Evolutionary conservation across 1,140 invertebrate genomes (phyloP), one percentile per base, ranked within the genome.

Genomic region (Zaprionus kolodkinae): DNA sequence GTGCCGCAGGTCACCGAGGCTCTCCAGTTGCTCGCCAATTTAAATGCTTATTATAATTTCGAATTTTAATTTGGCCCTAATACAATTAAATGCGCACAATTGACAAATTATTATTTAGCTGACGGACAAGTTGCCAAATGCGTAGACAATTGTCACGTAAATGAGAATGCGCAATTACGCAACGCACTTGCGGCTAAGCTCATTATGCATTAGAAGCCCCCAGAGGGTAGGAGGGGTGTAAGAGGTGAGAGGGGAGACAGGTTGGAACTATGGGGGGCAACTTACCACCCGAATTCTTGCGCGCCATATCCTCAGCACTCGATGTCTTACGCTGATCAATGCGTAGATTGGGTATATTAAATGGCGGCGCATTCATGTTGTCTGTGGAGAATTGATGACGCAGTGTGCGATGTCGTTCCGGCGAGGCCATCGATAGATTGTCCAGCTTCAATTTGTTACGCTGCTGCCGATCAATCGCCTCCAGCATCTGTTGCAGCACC

Each of bases 401-500:
- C 50, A 97, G 92, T 0, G 95, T 94, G 27, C 96, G 94, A 87
- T 96, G 95, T n/a, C 96, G 93, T 72, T 97, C 96, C 3, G 96
- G 96, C 84, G 95, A 96, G 17, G 96, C 95, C 78, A 96, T 93
- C 5, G 95, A 95, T 38, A 96, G 93, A 91, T 96, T 96, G 89
- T 97, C 97, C 78, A 97, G 86, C 91, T 97, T 97, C 78, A 98
- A 93, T 92, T 97, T 97, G 90, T 96, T 97, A 17, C 96, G 94
- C 91, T 97, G 97, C 83, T 96, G 96, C 93, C 96, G 95, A 93
- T 99, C 97, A 65, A 99, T 98, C 79, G 96, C 96, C 76, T 97
- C 96, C 62, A 99, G 93, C 97, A 99, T 98, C 78, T 98, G 97
- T 81, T 98, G 96, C n/a, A 99, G 93, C 6, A 98, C 94, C 94